Conservation (phyloP, 2,888 invertebrate genomes). For the Andrena bucephala region DNA sequence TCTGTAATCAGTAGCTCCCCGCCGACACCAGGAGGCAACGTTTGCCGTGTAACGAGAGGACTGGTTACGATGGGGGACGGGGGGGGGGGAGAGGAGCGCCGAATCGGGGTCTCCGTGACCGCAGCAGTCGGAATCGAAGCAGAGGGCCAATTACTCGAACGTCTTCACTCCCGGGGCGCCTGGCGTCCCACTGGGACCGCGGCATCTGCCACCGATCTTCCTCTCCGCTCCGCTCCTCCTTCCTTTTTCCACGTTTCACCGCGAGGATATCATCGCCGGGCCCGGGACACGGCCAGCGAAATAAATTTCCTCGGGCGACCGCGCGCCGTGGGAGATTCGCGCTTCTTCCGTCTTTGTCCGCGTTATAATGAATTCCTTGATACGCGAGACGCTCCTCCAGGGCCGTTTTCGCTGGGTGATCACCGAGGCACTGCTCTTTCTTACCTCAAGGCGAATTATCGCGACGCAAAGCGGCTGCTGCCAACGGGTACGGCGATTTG, state of each 20-base stretch:
- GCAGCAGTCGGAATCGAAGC: constrained; percentile 75
- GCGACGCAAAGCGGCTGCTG: background rate
- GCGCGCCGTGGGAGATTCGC: constrained; percentile 45
- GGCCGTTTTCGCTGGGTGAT: background rate
- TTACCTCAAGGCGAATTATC: background rate
- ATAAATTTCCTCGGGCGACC: constrained; percentile 43
- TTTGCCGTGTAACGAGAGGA: constrained; percentile 65
- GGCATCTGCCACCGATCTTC: constrained; percentile 72
- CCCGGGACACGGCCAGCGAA: constrained; percentile 19
- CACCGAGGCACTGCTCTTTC: background rate
- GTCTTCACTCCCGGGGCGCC: constrained; percentile 80
- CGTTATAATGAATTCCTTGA: constrained; percentile 33
- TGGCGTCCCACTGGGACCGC: constrained; percentile 75
- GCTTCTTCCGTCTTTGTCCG: constrained; percentile 25
- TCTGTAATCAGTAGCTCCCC: constrained; percentile 79
- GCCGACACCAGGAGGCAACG: constrained; percentile 71
- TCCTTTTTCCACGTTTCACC: constrained; percentile 36
- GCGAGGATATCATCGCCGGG: constrained; percentile 46
- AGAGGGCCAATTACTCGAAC: constrained; percentile 80
- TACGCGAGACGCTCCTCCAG: constrained; percentile 5
- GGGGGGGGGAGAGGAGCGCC: constrained; percentile 40
- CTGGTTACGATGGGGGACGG: constrained; percentile 49
- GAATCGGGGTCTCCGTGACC: constrained; percentile 62
- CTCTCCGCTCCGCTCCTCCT: constrained; percentile 16
- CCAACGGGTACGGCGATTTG: background rate